phyloP scores from a whole-genome alignment of 2,113 vertebrate species.

The Takifugu bimaculatus region DNA sequence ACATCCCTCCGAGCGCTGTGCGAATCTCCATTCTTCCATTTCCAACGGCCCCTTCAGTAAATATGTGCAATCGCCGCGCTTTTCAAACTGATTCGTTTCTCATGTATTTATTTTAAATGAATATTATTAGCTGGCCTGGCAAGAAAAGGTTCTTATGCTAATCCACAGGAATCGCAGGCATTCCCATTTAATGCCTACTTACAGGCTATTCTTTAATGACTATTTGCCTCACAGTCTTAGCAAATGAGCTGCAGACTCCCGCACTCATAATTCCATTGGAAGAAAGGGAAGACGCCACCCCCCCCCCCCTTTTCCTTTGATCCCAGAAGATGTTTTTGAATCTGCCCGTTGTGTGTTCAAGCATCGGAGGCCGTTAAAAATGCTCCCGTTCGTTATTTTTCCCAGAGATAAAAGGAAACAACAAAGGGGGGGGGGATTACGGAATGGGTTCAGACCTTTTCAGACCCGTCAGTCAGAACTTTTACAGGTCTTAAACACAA shows the following conservation, averaged over 20 bases:
- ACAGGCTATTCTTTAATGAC: slow-evolving; percentile 77
- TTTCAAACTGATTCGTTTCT: slow-evolving; percentile 71
- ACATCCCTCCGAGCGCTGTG: slow-evolving; percentile 67
- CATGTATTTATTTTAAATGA: slow-evolving; percentile 75
- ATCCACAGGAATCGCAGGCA: slow-evolving; percentile 78
- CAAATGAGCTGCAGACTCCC: slow-evolving; percentile 79
- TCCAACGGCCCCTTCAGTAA: slow-evolving; percentile 68
- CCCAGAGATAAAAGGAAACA: slow-evolving; percentile 84
- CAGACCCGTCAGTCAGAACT: no score
- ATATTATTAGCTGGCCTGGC: slow-evolving; percentile 78
- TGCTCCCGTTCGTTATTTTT: slow-evolving; percentile 93
- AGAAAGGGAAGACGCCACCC: slow-evolving; percentile 46
- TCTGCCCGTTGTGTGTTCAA: slow-evolving; percentile 88
- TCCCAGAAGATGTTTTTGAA: slow-evolving; percentile 87
- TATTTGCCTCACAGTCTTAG: slow-evolving; percentile 80
- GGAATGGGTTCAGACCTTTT: slow-evolving; percentile 38
- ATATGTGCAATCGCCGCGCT: slow-evolving; percentile 71
- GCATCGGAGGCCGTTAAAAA: slow-evolving; percentile 87
- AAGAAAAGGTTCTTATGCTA: slow-evolving; percentile 79
- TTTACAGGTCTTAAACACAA: neutral
- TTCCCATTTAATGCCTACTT: slow-evolving; percentile 76
- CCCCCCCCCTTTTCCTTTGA: slow-evolving; percentile 80
- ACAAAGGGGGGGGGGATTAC: slow-evolving; percentile 54
- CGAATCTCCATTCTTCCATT: slow-evolving; percentile 69
- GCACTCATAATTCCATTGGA: slow-evolving; percentile 82